Conservation (phyloP, 2,113 vertebrate species). For the Holacanthus passer region DNA sequence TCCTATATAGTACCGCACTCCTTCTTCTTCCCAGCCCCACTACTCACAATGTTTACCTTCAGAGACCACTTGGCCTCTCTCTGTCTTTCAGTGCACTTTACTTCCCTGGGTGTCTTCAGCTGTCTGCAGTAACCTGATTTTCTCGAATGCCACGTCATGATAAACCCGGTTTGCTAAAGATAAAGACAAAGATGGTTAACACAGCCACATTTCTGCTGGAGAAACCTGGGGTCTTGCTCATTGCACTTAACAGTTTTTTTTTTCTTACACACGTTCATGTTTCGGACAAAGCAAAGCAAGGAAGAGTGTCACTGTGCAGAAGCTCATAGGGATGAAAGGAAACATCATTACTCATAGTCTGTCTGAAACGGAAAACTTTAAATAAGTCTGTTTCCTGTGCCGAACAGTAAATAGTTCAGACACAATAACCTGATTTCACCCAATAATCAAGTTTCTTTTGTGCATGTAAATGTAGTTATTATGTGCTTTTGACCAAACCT, state of each 20-base stretch:
- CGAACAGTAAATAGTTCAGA: slow-evolving; percentile 1
- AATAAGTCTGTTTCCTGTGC: neutral
- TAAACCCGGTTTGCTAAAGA: slow-evolving; percentile 28
- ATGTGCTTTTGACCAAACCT: slow-evolving; percentile 9
- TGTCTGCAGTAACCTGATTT: slow-evolving; percentile 34
- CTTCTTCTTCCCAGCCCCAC: slow-evolving; percentile 3
- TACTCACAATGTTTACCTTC: slow-evolving; percentile 54
- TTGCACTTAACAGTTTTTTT: neutral
- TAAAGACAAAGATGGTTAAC: slow-evolving; percentile 14
- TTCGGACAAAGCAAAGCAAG: neutral
- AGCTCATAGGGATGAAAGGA: slow-evolving; percentile 2
- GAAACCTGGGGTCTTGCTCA: neutral
- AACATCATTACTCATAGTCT: slow-evolving; percentile 16
- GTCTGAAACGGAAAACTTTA: slow-evolving; percentile 28
- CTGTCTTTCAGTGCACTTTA: slow-evolving; percentile 38
- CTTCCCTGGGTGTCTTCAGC: slow-evolving; percentile 44
- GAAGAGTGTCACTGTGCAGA: neutral
- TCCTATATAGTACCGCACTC: slow-evolving; percentile 32
- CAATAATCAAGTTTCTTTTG: slow-evolving; percentile 28
- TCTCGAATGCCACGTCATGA: slow-evolving; percentile 35
- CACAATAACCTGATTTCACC: slow-evolving; percentile 4
- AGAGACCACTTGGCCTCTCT: slow-evolving; percentile 55
- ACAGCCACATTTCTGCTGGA: neutral
- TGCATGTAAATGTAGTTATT: slow-evolving; percentile 11
- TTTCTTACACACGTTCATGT: neutral